A percentile compares a stretch with the other conserved stretches of the same genome.
Evolutionary conservation across 2,113 vertebrate genomes (phyloP).

Genomic region (Nothoprocta pentlandii): DNA sequence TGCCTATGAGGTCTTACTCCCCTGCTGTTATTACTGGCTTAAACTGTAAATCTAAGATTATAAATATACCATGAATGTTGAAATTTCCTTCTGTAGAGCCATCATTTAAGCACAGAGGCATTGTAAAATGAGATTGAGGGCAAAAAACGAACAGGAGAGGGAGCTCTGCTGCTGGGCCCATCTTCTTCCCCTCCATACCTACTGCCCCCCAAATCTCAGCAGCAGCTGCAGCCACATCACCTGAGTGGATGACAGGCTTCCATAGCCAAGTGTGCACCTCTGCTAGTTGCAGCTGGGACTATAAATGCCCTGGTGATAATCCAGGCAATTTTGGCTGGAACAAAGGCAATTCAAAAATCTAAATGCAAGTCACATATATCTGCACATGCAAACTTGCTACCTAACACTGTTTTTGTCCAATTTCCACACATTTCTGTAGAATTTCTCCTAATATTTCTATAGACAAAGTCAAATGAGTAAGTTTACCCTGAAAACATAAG

Average conservation of each 20-base stretch:
- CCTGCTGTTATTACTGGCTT: not conserved
- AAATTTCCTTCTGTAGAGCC: not conserved
- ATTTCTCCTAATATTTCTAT: not conserved
- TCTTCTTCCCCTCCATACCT: not conserved
- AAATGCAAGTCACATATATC: not conserved
- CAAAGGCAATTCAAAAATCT: not conserved
- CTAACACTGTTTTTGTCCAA: not conserved
- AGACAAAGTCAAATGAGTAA: not conserved
- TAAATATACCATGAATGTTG: not conserved
- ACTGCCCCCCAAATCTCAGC: not conserved
- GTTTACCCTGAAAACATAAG: not conserved
- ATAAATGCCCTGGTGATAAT: not conserved
- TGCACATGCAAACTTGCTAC: accelerated
- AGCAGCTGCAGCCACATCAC: accelerated
- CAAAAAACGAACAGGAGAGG: accelerated
- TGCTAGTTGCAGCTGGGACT: not conserved
- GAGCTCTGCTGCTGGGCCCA: accelerated
- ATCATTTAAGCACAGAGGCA: not conserved
- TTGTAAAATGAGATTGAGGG: not conserved
- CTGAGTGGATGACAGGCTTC: not conserved
- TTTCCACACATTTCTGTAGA: not conserved
- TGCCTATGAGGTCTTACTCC: not conserved
- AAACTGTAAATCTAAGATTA: not conserved
- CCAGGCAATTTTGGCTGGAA: not conserved
- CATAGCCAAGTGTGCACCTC: accelerated